These are phyloP conservation scores for Mustela lutreola DNA, from an alignment of 2,113 vertebrate genomes.

Conservation along the genomic window DNA sequence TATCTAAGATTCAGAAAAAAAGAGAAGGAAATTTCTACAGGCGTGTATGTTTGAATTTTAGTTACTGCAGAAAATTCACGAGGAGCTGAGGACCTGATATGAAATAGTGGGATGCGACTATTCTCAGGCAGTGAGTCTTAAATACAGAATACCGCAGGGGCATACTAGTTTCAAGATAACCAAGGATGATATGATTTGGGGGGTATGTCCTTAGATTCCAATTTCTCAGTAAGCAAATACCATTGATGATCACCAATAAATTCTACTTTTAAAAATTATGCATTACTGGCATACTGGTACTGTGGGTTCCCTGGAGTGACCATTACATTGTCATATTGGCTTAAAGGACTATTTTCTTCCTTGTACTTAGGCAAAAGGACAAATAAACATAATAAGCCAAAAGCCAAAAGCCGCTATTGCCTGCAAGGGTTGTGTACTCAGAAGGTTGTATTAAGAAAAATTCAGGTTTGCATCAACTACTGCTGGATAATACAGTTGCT, in stretches of 20 bases:
- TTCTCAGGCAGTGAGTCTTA: neutral
- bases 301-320: neutral
- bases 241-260: conserved; percentile 18
- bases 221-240: conserved; percentile 34
- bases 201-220: neutral
- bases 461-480: conserved; percentile 12
- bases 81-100: neutral
- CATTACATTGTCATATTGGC: neutral
- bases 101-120: neutral
- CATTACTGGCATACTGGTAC: neutral
- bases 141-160: neutral
- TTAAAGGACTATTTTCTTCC: conserved; percentile 55
- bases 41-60: conserved; percentile 8
- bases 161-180: conserved; percentile 11
- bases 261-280: conserved; percentile 45
- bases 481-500: neutral
- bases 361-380: conserved; percentile 35
- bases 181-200: neutral
- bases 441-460: conserved; percentile 11
- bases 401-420: neutral
- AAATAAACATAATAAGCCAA: neutral
- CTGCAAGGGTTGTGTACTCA: neutral
- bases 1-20: conserved; percentile 51
- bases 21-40: conserved; percentile 35
- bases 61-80: conserved; percentile 51